These are phyloP conservation scores for Acanthococcus lagerstroemiae DNA, from an alignment of 2,888 invertebrate genomes.

Conservation along the genomic window DNA sequence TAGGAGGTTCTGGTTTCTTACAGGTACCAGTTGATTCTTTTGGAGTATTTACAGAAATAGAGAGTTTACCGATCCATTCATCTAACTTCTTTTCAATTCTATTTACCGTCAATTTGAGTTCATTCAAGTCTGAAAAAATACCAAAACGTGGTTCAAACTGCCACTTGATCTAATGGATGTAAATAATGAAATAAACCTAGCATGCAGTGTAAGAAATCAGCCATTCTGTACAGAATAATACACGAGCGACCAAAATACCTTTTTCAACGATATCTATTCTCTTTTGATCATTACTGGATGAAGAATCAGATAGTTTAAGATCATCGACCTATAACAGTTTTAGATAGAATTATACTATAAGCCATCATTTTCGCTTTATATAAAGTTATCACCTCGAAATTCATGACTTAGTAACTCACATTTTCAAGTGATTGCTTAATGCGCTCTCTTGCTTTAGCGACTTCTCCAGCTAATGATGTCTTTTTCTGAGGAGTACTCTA, in stretches of 20 bases:
- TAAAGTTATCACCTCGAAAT: background rate
- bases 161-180: background rate
- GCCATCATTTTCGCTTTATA: too few species aligned
- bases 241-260: too few species aligned
- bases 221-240: too few species aligned
- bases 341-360: too few species aligned
- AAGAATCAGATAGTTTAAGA: background rate
- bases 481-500: background rate
- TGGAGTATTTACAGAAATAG: background rate
- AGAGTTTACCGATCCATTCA: constrained; percentile 7
- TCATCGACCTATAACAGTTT: constrained; percentile 14
- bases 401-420: constrained; percentile 42
- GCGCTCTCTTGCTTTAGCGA: constrained; percentile 76
- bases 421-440: constrained; percentile 52
- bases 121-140: constrained; percentile 41
- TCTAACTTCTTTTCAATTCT: constrained; percentile 23
- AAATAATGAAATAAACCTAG: background rate
- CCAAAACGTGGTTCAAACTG: background rate
- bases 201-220: background rate
- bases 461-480: constrained; percentile 59
- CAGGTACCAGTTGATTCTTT: constrained; percentile 12
- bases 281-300: background rate
- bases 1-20: constrained; percentile 32
- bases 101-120: constrained; percentile 41
- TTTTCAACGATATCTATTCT: constrained; percentile 3